A percentile compares a stretch with the other conserved stretches of the same genome.
These are phyloP conservation scores for Drosophila maculinotata DNA, from an alignment of 2,888 invertebrate species.

Conservation along the genomic window DNA sequence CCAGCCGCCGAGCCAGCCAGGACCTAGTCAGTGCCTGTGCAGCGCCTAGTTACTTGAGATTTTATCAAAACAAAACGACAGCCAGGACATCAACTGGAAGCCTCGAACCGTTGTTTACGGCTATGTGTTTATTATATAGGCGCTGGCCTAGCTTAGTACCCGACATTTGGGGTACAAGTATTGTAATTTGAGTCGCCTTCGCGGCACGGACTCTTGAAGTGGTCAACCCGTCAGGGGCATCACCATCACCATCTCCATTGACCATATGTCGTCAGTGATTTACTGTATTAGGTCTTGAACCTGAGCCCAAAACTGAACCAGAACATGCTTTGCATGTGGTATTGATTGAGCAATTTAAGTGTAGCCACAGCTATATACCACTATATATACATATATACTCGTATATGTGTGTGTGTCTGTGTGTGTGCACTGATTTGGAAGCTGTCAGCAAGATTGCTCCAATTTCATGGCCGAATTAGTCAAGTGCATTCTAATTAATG, in stretches of 20 bases:
- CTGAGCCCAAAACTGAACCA: slow-evolving; percentile 45
- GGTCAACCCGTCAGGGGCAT: slow-evolving; percentile 63
- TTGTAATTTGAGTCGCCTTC: slow-evolving; percentile 62
- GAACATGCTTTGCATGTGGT: slow-evolving; percentile 65
- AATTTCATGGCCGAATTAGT: slow-evolving; percentile 75
- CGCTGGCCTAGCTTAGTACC: slow-evolving; percentile 51
- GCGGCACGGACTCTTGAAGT: slow-evolving; percentile 63
- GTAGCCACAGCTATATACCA: slow-evolving; percentile 24
- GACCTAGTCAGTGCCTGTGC: slow-evolving; percentile 5
- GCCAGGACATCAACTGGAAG: slow-evolving; percentile 49
- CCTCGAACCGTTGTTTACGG: slow-evolving; percentile 63
- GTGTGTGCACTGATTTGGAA: slow-evolving; percentile 59
- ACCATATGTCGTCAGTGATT: slow-evolving; percentile 69
- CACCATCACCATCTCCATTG: slow-evolving; percentile 23
- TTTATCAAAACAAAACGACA: slow-evolving; percentile 73
- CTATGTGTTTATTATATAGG: slow-evolving; percentile 68
- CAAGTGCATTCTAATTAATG: slow-evolving; percentile 72
- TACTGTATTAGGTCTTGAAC: slow-evolving; percentile 38
- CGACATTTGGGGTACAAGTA: slow-evolving; percentile 19
- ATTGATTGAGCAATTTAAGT: slow-evolving; percentile 76
- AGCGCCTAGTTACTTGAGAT: slow-evolving; percentile 69
- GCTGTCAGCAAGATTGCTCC: slow-evolving; percentile 76
- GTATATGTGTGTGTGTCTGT: slow-evolving; percentile 17
- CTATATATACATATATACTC: background rate
- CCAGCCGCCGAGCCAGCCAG: slow-evolving; percentile 19